Evolutionary conservation across 2,797 vertebrate species (phyloP).

Genomic region (Cuniculus paca): DNA sequence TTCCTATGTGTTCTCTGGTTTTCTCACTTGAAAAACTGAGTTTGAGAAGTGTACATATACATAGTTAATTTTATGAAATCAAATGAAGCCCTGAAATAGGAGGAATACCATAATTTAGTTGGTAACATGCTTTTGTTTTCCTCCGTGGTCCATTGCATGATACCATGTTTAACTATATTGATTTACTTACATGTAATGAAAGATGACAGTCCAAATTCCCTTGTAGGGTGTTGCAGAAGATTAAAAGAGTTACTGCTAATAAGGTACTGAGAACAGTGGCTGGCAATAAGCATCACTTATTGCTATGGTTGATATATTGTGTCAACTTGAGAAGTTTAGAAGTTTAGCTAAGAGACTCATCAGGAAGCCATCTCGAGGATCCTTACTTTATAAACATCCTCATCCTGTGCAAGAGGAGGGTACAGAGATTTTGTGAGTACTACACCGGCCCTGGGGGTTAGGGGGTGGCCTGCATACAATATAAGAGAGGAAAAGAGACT

Average conservation of each 20-base stretch:
- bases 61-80: conserved; percentile 33
- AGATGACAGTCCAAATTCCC: neutral
- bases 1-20: neutral
- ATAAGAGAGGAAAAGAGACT: no score
- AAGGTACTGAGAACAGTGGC: neutral
- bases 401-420: no score
- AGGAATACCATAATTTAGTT: neutral
- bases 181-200: conserved; percentile 22
- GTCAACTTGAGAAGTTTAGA: no score
- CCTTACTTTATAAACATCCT: no score
- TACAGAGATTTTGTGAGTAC: no score
- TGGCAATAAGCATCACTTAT: neutral
- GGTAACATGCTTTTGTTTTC: neutral
- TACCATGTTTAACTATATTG: neutral
- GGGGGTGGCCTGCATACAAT: no score
- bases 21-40: conserved; percentile 29
- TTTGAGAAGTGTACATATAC: neutral
- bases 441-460: no score
- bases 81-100: neutral
- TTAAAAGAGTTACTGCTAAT: neutral
- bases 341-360: no score
- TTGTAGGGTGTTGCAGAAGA: neutral
- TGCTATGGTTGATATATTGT: no score
- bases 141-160: neutral
- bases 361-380: no score